Base-by-base conservation (phyloP, 2,888 invertebrate species). In the Caenorhabditis sulstoni region DNA sequence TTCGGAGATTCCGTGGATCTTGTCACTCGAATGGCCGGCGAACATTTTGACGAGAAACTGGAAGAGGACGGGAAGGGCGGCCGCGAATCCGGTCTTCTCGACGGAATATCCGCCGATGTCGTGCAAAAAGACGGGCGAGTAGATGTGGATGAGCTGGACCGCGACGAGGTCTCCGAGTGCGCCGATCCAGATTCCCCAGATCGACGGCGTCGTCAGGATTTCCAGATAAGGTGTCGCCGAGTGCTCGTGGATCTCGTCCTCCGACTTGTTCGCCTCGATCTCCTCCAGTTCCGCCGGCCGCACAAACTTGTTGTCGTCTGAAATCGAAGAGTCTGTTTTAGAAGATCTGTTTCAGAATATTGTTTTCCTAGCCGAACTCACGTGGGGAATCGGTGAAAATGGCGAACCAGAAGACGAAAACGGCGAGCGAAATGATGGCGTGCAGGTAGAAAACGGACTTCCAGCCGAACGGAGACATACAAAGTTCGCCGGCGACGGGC, bases 81-180 rank as follows among this genome's bases (percentile, higher is more conserved):
- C 87, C 1, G 88, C 87, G 80, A 89, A 87, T 5, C 89, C 89
- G 14, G 89, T 89, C 59, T 89, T 87, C 44, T 87, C 85, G 11
- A 89, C 83, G 0, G 89, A 88, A 58, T 87, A 81, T 11, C 81
- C 81, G 4, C 89, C 84, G 8, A 89, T 86, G 22, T 78, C 58
- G 45, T 81, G 79, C 4, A 86, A 76, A 47, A 82, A 86, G 0
- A 85, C 67, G 0, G 86, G 86, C 2, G 85, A 85, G 59, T 85
- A 86, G 57, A 83, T 86, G 58, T 86, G 86, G 22, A 86, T 85
- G 11, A 86, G 64, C 79, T 86, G 89, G 37, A 88, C 87, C 12
- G 89, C 89, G 23, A 89, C 83, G 18, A 89, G 83, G 74, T 89
- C 88, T 2, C 89, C 89, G n/a, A 88, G 81, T 3, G 88, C 88